Conservation (phyloP, 92 coral and sea anemone species). For the Zoanthus sociatus region DNA sequence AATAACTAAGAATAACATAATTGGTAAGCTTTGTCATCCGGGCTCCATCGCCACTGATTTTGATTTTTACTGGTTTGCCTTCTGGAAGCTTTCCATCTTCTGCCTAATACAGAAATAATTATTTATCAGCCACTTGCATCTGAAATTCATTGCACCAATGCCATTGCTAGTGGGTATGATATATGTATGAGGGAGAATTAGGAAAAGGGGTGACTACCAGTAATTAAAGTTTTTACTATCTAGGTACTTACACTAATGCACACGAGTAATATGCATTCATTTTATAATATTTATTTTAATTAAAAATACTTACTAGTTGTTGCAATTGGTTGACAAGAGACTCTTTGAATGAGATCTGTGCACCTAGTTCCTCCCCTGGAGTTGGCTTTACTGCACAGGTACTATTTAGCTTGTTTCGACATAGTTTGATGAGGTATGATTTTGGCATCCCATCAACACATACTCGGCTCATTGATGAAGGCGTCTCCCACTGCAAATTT, state of each 20-base stretch:
- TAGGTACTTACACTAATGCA: conserved; percentile 2
- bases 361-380: conserved; percentile 50
- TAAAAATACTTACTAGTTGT: conserved; percentile 29
- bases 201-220: conserved; percentile 21
- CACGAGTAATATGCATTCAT: conserved; percentile 24
- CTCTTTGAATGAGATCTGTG: conserved; percentile 53
- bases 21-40: conserved; percentile 10
- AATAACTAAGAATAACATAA: conserved; percentile 2
- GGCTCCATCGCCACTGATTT: conserved; percentile 16
- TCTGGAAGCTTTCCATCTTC: conserved; percentile 15
- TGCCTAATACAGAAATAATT: conserved; percentile 5
- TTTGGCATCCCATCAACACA: conserved; percentile 67
- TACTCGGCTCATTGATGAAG: conserved; percentile 58
- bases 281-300: conserved; percentile 8
- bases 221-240: conserved; percentile 3
- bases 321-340: conserved; percentile 38
- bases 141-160: conserved; percentile 21
- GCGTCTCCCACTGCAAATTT: conserved; percentile 65
- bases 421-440: conserved; percentile 64
- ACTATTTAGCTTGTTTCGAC: conserved; percentile 60
- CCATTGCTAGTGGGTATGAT: conserved; percentile 17
- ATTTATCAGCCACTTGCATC: conserved; percentile 23
- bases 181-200: conserved; percentile 15
- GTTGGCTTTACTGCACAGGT: conserved; percentile 57
- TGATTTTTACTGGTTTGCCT: not conserved